These are phyloP conservation scores for Lepus americanus DNA, from an alignment of 2,113 vertebrate species.

Conservation along the genomic window DNA sequence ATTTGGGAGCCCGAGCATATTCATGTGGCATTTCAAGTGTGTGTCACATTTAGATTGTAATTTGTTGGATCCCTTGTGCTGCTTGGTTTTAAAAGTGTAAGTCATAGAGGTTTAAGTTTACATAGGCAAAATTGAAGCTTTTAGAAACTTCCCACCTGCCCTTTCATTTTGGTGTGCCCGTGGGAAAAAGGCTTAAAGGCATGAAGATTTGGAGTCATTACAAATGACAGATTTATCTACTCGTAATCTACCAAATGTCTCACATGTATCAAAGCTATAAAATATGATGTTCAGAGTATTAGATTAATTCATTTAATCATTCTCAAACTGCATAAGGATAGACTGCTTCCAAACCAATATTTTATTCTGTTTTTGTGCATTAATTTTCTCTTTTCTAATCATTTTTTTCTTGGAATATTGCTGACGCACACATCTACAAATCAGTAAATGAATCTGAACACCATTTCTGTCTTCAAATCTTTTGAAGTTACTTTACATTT, in stretches of 20 bases:
- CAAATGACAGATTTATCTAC: conserved; percentile 71
- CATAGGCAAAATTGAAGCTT: conserved; percentile 26
- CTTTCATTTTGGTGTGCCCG: conserved; percentile 44
- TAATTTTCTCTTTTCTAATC: background rate
- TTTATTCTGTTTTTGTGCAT: conserved; percentile 42
- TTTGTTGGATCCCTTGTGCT: conserved; percentile 44
- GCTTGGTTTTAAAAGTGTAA: conserved; percentile 52
- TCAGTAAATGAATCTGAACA: background rate
- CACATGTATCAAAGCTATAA: conserved; percentile 64
- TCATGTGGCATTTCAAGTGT: conserved; percentile 66
- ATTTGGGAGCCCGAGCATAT: conserved; percentile 58
- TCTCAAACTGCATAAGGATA: background rate
- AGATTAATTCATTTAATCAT: conserved; percentile 61
- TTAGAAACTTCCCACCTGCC: conserved; percentile 44
- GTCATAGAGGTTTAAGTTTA: conserved; percentile 53
- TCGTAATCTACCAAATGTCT: conserved; percentile 65
- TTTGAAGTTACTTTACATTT: conserved; percentile 53
- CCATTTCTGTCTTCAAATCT: background rate
- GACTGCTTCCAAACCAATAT: conserved; percentile 14
- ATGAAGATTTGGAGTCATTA: conserved; percentile 47
- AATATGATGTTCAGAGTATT: conserved; percentile 42
- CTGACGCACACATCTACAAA: background rate
- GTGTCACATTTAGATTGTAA: conserved; percentile 32
- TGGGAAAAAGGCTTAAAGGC: conserved; percentile 53
- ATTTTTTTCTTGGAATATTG: conserved; percentile 17